phyloP scores from a whole-genome alignment of 2,113 vertebrate species.

The Physeter macrocephalus region DNA sequence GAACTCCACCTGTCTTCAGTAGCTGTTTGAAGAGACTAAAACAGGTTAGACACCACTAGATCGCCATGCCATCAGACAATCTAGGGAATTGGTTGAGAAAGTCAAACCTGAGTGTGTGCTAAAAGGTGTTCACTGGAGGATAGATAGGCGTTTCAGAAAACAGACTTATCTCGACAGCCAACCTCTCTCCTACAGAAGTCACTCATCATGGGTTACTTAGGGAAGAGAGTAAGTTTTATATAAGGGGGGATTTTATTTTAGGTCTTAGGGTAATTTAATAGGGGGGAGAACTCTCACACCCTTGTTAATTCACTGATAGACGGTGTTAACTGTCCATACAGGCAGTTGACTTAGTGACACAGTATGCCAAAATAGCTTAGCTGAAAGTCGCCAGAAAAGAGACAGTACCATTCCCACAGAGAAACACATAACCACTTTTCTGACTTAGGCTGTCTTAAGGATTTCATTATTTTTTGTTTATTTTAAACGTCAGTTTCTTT shows the following conservation, averaged over 20 bases:
- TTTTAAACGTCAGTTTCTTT: not conserved
- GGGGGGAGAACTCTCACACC: not conserved
- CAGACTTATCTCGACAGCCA: constrained; percentile 39
- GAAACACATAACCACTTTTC: not conserved
- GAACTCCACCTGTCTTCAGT: constrained; percentile 39
- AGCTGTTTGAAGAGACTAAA: constrained; percentile 53
- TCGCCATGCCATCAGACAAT: constrained; percentile 31
- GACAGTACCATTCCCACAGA: not conserved
- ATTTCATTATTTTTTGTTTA: constrained; percentile 26
- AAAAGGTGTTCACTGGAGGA: constrained; percentile 54
- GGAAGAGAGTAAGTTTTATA: constrained; percentile 33
- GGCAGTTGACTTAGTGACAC: not conserved
- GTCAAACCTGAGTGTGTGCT: constrained; percentile 38
- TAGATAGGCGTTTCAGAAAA: constrained; percentile 7
- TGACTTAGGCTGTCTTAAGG: not conserved
- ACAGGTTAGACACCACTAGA: constrained; percentile 12
- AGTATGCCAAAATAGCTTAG: not conserved
- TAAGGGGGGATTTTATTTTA: constrained; percentile 42
- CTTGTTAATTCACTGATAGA: not conserved
- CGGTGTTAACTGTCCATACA: not conserved
- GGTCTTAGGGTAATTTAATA: constrained; percentile 13
- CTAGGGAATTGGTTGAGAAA: constrained; percentile 51
- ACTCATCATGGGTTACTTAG: constrained; percentile 19
- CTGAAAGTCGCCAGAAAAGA: not conserved
- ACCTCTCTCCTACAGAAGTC: constrained; percentile 36